phyloP scores from a whole-genome alignment of 1,140 invertebrate genomes.

The Trypoxylus dichotomus region DNA sequence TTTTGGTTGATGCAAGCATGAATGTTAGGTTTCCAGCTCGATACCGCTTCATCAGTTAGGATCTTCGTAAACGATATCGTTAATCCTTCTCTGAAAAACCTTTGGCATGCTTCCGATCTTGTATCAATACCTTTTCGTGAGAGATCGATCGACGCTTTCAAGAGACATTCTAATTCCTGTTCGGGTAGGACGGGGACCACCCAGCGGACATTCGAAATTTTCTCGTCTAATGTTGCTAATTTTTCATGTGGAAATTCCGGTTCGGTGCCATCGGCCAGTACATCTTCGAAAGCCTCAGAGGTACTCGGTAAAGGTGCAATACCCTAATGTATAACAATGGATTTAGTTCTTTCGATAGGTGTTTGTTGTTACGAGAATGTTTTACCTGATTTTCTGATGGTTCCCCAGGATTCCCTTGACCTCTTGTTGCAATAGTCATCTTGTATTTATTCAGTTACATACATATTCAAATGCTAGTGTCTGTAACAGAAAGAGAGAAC shows the following conservation, averaged over 20 bases:
- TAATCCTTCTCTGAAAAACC: conserved; percentile 93
- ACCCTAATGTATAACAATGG: conserved; percentile 12
- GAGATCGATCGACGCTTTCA: conserved; percentile 87
- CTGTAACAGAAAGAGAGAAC: conserved; percentile 13
- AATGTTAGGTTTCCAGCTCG: conserved; percentile 96
- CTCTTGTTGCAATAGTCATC: conserved; percentile 67
- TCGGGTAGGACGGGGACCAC: conserved; percentile 95
- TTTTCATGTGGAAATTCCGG: conserved; percentile 85
- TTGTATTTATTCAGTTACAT: conserved; percentile 31
- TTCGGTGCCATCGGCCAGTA: conserved; percentile 58
- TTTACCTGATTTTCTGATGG: conserved; percentile 61
- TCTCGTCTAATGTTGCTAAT: conserved; percentile 87
- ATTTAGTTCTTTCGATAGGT: neutral
- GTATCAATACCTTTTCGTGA: conserved; percentile 84
- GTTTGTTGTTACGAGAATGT: neutral
- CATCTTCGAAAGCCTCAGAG: conserved; percentile 54
- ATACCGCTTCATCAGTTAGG: conserved; percentile 96
- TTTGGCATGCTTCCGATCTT: conserved; percentile 87
- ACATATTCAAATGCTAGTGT: conserved; percentile 28
- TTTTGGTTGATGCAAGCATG: conserved; percentile 94
- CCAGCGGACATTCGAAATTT: conserved; percentile 93
- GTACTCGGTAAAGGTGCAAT: conserved; percentile 49
- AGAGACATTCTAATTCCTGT: conserved; percentile 89
- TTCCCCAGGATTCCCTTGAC: conserved; percentile 63
- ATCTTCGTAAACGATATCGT: conserved; percentile 97